phyloP scores from a whole-genome alignment of 2,888 invertebrate genomes.

The Aporophyla nigra region DNA sequence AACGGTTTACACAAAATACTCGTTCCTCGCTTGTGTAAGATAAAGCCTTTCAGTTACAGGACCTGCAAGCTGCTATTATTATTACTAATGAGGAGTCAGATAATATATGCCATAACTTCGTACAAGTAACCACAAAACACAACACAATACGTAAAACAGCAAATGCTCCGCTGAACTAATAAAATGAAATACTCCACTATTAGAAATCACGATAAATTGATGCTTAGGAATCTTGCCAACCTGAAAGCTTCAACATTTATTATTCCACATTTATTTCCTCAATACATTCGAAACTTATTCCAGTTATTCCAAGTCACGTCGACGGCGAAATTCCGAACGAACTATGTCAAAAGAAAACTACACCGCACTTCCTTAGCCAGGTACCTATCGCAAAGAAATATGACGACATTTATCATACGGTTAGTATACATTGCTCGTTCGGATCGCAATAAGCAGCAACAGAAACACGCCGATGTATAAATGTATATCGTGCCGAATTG shows the following conservation, averaged over 20 bases:
- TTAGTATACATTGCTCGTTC: conserved; percentile 60
- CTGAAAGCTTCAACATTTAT: conserved; percentile 26
- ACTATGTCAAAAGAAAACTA: conserved; percentile 55
- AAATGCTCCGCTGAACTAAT: neutral
- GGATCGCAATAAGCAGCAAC: conserved; percentile 46
- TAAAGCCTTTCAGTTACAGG: neutral
- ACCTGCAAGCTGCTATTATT: neutral
- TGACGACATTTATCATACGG: conserved; percentile 62
- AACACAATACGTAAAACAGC: neutral
- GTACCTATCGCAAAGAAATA: conserved; percentile 61
- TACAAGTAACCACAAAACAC: conserved; percentile 1
- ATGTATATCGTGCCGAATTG: conserved; percentile 46
- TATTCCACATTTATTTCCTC: conserved; percentile 23
- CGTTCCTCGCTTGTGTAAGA: neutral
- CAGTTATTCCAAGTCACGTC: conserved; percentile 35
- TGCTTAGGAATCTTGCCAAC: neutral
- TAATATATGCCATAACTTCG: neutral
- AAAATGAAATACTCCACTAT: conserved; percentile 1
- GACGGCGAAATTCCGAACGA: conserved; percentile 31
- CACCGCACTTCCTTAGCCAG: conserved; percentile 54
- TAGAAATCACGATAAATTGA: conserved; percentile 17
- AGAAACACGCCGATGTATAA: conserved; percentile 41
- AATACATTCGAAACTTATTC: conserved; percentile 28
- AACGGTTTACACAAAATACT: neutral
- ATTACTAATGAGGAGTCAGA: neutral